A percentile compares a stretch with the other conserved stretches of the same genome.
Evolutionary conservation across 2,113 vertebrate species (phyloP).

Genomic region (Eubucco bourcierii): DNA sequence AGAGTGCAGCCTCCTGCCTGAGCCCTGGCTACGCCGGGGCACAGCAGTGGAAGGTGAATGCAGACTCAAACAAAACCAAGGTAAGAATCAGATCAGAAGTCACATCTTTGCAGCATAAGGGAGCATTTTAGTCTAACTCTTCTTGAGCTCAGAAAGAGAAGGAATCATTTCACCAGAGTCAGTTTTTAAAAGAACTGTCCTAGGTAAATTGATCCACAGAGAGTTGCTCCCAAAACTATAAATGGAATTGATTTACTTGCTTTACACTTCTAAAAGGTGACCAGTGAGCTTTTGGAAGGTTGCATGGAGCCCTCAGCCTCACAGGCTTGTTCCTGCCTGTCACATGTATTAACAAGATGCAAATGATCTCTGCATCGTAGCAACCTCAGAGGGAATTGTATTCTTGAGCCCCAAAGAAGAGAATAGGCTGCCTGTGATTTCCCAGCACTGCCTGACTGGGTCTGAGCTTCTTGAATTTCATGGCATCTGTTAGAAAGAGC

Average conservation of each 20-base stretch:
- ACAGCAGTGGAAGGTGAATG: not conserved
- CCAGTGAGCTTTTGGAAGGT: not conserved
- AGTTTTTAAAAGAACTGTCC: conserved; percentile 48
- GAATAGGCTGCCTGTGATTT: not conserved
- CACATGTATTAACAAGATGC: not conserved
- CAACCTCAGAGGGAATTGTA: not conserved
- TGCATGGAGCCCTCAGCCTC: not conserved
- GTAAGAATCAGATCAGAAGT: conserved; percentile 18
- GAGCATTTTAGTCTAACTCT: conserved; percentile 58
- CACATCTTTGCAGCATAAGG: conserved; percentile 51
- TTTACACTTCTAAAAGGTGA: not conserved
- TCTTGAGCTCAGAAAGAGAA: conserved; percentile 48
- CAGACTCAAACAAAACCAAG: not conserved
- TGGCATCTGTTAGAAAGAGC: not conserved
- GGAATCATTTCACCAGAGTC: conserved; percentile 45
- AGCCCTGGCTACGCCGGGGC: not conserved
- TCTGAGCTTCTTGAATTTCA: not conserved
- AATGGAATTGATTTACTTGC: conserved; percentile 39
- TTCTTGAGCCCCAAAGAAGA: not conserved
- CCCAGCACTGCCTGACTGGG: not conserved
- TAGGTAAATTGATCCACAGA: conserved; percentile 47
- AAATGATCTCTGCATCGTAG: not conserved
- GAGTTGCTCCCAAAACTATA: conserved; percentile 30
- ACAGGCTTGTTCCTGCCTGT: not conserved
- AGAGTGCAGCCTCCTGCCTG: not conserved